These are phyloP conservation scores for Megaptera novaeangliae DNA, from an alignment of 2,113 vertebrate genomes.

Conservation along the genomic window DNA sequence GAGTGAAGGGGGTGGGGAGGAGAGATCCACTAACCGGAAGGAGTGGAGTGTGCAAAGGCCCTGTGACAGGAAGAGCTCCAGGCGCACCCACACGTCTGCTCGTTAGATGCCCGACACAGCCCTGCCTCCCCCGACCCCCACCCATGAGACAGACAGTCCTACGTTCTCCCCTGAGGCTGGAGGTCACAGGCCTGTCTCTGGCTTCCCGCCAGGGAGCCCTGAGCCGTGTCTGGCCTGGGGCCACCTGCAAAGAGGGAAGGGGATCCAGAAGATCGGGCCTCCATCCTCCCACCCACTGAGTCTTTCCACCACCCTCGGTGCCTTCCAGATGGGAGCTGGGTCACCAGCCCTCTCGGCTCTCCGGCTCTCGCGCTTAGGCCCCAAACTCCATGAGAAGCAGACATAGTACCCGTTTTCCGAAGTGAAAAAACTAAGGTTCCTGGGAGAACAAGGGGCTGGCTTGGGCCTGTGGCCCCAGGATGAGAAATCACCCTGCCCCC, in stretches of 20 bases:
- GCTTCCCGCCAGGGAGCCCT: neutral
- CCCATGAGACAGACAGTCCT: no score
- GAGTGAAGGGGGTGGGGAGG: accelerated
- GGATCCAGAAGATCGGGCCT: neutral
- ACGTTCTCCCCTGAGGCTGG: neutral
- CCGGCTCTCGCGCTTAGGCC: neutral
- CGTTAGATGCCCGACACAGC: no score
- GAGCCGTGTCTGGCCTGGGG: neutral
- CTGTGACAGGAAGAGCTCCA: neutral
- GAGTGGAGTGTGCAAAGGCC: neutral
- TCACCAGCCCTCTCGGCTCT: no score
- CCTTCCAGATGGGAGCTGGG: neutral
- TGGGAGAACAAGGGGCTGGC: neutral
- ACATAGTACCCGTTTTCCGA: neutral
- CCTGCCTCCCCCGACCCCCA: accelerated
- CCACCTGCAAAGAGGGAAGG: neutral
- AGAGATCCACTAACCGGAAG: neutral
- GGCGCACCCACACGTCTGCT: neutral
- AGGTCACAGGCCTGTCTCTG: neutral
- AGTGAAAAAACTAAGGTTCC: no score
- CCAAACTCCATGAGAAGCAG: no score
- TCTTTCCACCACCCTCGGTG: neutral
- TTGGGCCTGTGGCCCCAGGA: accelerated
- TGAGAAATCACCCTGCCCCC: neutral
- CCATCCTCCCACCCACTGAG: accelerated